Evolutionary conservation across 2,113 vertebrate species (phyloP).

Genomic region (Corythornis madagascariensis): DNA sequence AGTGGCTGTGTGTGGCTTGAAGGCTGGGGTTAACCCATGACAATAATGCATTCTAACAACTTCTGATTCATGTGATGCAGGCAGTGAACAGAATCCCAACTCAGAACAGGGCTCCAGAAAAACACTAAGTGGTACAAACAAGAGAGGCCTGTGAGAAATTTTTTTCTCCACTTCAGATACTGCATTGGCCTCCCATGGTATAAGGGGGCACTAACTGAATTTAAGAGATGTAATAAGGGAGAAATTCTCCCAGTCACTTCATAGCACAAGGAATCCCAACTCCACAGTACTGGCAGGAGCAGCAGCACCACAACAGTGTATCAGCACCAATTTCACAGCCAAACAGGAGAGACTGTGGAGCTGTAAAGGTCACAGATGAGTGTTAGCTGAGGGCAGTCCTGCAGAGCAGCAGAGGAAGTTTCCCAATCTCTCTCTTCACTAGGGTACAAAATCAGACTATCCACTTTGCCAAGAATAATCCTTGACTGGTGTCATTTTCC

Average conservation of each 20-base stretch:
- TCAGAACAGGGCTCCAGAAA: neutral
- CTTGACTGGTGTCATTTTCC: neutral
- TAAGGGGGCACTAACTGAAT: slow-evolving; percentile 68
- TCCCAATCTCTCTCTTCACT: neutral
- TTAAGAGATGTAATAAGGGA: slow-evolving; percentile 51
- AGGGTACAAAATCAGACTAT: neutral
- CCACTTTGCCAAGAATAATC: neutral
- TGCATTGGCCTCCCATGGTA: slow-evolving; percentile 20
- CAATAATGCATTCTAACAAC: slow-evolving; percentile 65
- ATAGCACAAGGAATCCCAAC: neutral
- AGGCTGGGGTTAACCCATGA: neutral
- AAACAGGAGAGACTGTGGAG: neutral
- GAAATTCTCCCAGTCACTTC: slow-evolving; percentile 18
- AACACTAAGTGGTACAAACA: neutral
- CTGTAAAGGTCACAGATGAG: neutral
- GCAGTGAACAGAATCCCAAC: slow-evolving; percentile 63
- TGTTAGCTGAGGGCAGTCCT: neutral
- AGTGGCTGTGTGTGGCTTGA: neutral
- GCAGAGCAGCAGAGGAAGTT: neutral
- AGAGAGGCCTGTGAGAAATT: neutral
- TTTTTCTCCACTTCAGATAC: slow-evolving; percentile 9
- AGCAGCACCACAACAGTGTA: neutral
- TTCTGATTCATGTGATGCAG: slow-evolving; percentile 63
- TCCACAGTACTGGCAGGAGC: neutral
- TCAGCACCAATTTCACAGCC: neutral